Base-by-base conservation (phyloP, 2,113 vertebrate species). In the Chlamydotis undulata region DNA sequence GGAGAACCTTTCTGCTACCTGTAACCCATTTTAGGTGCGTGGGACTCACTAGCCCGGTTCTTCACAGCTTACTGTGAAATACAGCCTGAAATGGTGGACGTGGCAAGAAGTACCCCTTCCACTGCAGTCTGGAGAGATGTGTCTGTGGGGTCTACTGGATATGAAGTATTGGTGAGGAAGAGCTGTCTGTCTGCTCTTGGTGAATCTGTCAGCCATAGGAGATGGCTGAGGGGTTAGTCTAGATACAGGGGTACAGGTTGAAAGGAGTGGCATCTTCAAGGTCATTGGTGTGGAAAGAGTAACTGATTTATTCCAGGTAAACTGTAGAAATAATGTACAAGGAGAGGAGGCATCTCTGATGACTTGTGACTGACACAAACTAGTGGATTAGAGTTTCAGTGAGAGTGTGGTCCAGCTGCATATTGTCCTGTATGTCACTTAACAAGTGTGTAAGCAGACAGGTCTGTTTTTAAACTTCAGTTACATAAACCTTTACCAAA, bases 111-210 rank as follows among this genome's bases (percentile, higher is more conserved):
- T 59, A 45, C 28, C 24, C 11, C 45, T 79, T 73, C 50, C 14
- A 4, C 12, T 33, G 1, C 12, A 22, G 60, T 25, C 39, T 45
- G 26, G 41, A 37, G 35, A 29, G 23, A 18, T 0, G 0, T 12
- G 15, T 37, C 31, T n/a, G 33, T 31, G 70, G 65, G 53, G 14
- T 55, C 29, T 47, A 7, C 57, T 65, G 64, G 29, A 13, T 63
- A 14, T 41, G 28, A 55, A 41, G 19, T 29, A 13, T 11, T 59
- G 52, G 11, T 76, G 35, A 25, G 24, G 39, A 45, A 68, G 63
- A 73, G 59, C 17, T 76, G 25, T 15, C 37, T 21, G 56, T 31
- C 26, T 73, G 45, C 18, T 50, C 13, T 65, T 12, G 5, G 4
- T 53, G 47, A 56, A 24, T 22, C 68, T 65, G 16, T 67, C 4